Evolutionary conservation across 2,888 invertebrate species (phyloP), one percentile per base, ranked within the genome.

Genomic region (Melanostoma mellinum): DNA sequence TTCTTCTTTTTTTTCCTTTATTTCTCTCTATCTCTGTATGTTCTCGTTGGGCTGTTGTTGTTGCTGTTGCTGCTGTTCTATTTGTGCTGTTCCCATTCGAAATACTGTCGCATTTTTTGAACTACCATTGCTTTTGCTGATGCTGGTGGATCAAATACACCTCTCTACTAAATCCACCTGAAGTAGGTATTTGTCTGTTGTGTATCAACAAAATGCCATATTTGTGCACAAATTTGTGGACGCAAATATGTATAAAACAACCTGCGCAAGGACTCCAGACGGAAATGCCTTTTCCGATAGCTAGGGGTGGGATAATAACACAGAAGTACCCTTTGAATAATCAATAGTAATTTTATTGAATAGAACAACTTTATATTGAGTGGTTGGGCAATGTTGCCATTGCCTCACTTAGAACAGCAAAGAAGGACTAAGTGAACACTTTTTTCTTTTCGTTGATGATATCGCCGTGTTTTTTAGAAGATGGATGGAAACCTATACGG

Each of bases 311-410:
- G 74, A 84, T 74, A 74, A 84, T 78, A 84, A 84, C 52, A 46
- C 79, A 69, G 73, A 78, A 84, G 74, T 65, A 79, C 67, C 84
- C 79, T 84, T 84, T 84, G 79, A 84, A 84, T 84, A 84, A 84
- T 84, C 84, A 84, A 82, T 77, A 78, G 84, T 84, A 79, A 84
- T 84, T 84, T 84, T 84, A 84, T 84, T 84, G 84, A 84, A 84
- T 84, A 52, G 74, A 84, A 79, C 74, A 79, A 84, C 84, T 84
- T 75, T 61, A 74, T 60, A 73, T 61, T 55, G 73, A 73, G 63
- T 68, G 42, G 56, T 44, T 68, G 52, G 44, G 36, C 32, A 55
- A 61, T 48, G 44, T 53, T 71, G 61, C 33, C 9, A 63, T 4
- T 38, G 38, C 9, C 50, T 50, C n/a, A 48, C 48, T 63, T 50